These are phyloP conservation scores for Catocala sponsa DNA, from an alignment of 2,888 invertebrate genomes.

Conservation along the genomic window DNA sequence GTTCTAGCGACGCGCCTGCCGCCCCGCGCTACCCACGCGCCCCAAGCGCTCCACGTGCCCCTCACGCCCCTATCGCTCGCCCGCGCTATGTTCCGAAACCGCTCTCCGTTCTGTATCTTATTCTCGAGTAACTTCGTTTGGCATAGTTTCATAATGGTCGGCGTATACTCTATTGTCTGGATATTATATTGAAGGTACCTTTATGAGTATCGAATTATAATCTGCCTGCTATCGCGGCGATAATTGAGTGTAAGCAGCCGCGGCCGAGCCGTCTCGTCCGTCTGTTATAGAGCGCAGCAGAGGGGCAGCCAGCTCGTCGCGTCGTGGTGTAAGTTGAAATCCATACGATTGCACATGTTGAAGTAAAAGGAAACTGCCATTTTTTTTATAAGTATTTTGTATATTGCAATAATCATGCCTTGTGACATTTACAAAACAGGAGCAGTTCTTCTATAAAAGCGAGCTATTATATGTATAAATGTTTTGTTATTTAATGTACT, in stretches of 20 bases:
- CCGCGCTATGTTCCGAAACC: background rate
- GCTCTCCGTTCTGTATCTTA: background rate
- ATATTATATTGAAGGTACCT: background rate
- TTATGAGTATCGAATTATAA: background rate
- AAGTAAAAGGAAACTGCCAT: conserved; percentile 43
- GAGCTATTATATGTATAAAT: conserved; percentile 33
- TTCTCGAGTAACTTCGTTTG: background rate
- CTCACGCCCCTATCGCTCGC: background rate
- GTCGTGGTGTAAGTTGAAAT: background rate
- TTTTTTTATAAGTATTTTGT: conserved; percentile 38
- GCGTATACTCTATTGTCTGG: background rate
- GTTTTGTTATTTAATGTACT: conserved; percentile 39
- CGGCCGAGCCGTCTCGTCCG: no score
- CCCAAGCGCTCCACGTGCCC: conserved; percentile 13
- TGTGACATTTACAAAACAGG: conserved; percentile 28
- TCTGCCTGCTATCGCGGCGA: background rate
- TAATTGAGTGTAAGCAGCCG: no score
- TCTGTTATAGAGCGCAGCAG: no score
- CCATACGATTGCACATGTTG: conserved; percentile 1
- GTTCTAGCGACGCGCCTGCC: conserved; percentile 66
- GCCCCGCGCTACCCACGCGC: conserved; percentile 21
- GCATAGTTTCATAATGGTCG: background rate
- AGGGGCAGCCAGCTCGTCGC: no score
- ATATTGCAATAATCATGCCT: conserved; percentile 44
- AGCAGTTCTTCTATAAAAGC: conserved; percentile 20